phyloP scores from a whole-genome alignment of 2,797 vertebrate genomes.

The Megalops cyprinoides region DNA sequence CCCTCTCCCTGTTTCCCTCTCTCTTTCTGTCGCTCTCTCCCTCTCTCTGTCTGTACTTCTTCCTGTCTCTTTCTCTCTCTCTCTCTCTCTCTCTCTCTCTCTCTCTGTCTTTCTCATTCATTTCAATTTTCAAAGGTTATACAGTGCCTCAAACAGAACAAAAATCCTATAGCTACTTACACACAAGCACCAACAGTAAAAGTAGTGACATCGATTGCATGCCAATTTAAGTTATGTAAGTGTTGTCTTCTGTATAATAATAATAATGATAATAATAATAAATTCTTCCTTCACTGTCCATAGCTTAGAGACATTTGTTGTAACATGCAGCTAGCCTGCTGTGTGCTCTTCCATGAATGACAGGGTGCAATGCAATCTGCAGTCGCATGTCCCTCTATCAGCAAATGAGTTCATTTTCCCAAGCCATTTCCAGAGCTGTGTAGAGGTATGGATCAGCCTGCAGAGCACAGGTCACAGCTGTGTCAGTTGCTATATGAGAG shows the following conservation, averaged over 20 bases:
- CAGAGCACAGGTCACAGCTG: conserved; percentile 13
- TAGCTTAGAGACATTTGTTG: background rate
- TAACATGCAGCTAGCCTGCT: background rate
- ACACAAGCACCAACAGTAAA: background rate
- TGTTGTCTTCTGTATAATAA: too few species aligned
- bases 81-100: too few species aligned
- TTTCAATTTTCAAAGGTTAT: background rate
- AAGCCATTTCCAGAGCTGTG: background rate
- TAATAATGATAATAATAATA: background rate
- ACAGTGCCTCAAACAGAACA: too few species aligned
- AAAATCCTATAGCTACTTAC: background rate
- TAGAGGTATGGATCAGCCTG: conserved; percentile 4
- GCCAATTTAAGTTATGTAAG: too few species aligned
- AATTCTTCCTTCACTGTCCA: background rate
- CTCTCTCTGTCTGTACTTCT: background rate
- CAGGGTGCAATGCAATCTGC: background rate
- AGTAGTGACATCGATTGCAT: background rate
- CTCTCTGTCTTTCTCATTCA: too few species aligned
- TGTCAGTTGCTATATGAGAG: conserved; percentile 11
- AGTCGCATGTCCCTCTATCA: background rate
- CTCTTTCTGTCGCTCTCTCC: background rate
- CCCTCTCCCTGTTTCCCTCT: background rate
- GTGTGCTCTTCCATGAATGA: background rate
- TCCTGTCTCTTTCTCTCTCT: background rate
- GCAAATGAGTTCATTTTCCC: conserved; percentile 6